Percentiles rank a stretch among this genome's conserved stretches.
These are phyloP conservation scores for Hyposmocoma kahamanoa DNA, from an alignment of 1,140 invertebrate species.

Conservation along the genomic window DNA sequence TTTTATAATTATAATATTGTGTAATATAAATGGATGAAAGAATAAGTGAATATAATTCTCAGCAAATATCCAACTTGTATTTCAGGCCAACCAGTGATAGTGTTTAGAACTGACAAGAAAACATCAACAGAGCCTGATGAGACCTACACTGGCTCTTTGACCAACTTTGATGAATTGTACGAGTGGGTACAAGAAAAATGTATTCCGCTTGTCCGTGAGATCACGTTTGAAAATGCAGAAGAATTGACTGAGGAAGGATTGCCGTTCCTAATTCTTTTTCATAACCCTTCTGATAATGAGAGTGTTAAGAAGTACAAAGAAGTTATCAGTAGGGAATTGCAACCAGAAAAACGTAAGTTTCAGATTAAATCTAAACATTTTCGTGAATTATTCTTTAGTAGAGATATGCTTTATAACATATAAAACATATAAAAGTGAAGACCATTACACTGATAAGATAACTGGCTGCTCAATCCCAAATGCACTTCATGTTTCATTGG, in stretches of 20 bases:
- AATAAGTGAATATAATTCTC: too few species aligned
- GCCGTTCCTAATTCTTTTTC: constrained; percentile 99
- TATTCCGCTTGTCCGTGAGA: constrained; percentile 90
- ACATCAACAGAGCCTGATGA: constrained; percentile 87
- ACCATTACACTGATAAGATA: too few species aligned
- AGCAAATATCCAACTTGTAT: too few species aligned
- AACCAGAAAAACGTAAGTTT: constrained; percentile 92
- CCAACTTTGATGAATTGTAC: constrained; percentile 85
- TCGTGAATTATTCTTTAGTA: too few species aligned
- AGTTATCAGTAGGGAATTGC: constrained; percentile 84
- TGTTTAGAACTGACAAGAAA: constrained; percentile 86
- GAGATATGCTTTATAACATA: too few species aligned
- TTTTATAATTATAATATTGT: too few species aligned
- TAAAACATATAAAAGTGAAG: too few species aligned
- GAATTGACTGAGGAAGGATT: constrained; percentile 99
- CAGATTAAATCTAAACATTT: not conserved
- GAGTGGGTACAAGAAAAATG: constrained; percentile 94
- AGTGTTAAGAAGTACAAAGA: constrained; percentile 92
- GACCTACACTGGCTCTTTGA: constrained; percentile 82
- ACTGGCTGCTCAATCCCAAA: too few species aligned
- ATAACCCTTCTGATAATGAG: constrained; percentile 89
- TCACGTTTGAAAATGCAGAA: constrained; percentile 99
- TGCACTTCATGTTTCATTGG: too few species aligned
- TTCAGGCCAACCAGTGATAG: constrained; percentile 79
- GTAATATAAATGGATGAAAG: too few species aligned